Base-by-base conservation (phyloP, 92 coral and sea anemone genomes). In the Phenganax stokvisi region DNA sequence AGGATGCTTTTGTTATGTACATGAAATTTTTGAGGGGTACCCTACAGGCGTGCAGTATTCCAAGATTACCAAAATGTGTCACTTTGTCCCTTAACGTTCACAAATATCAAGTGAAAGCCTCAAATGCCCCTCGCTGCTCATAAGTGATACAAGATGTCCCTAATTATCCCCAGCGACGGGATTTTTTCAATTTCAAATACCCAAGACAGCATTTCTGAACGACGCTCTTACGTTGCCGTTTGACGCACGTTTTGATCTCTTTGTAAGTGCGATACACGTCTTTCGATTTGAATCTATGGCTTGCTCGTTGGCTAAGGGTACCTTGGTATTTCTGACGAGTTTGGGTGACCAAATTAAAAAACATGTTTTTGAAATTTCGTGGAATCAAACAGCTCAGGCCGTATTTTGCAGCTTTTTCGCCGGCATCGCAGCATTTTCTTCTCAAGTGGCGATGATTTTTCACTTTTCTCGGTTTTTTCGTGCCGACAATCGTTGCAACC, bases 121-220 rank as follows among this genome's bases (percentile, higher is more conserved):
- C 47, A 37, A 37, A 37, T 37, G 5, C 47, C 47, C 47, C 47
- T 37, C 47, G 47, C 5, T 37, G 47, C 47, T 37, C 47, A 37
- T 37, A 37, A 37, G 47, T 37, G 47, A 37, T 37, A 37, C 47
- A 37, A 37, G 47, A 5, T 37, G 47, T 37, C 47, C 47, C 47
- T 37, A 37, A 37, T 37, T 37, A 37, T 37, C 47, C 47, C 47
- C 47, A 37, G 5, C 3, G 47, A 37, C 47, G 47, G 47, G 47
- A 37, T 37, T 37, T 37, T 37, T 37, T 37, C 47, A 37, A 37
- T 37, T 37, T 37, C 47, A 37, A 37, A 37, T 79, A 79, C 15
- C 72, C 83, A 10, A 79, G 73, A 51, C 83, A 79, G 83, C 83
- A 79, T 79, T 79, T 79, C 11, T 79, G 74, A 30, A 79, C 83